These are phyloP conservation scores for Rhinoptilus africanus DNA, from an alignment of 2,113 vertebrate genomes.

Conservation along the genomic window DNA sequence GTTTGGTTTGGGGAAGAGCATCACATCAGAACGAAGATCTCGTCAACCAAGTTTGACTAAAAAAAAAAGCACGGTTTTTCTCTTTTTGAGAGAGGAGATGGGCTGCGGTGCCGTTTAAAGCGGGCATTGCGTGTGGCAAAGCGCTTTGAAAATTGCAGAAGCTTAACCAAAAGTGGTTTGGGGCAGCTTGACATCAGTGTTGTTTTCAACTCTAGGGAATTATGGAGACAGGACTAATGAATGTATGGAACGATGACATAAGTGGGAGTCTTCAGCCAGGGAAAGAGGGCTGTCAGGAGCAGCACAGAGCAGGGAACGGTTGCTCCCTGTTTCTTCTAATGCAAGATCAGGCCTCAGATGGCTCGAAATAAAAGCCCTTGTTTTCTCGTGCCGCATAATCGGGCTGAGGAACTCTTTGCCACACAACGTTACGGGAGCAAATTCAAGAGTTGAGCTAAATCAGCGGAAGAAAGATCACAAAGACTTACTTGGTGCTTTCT, in stretches of 20 bases:
- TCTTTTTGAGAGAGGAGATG: background rate
- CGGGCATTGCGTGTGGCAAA: fast-evolving
- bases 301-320: background rate
- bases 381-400: fast-evolving
- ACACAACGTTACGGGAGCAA: background rate
- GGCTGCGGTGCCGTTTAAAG: background rate
- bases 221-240: background rate
- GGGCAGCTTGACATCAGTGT: background rate
- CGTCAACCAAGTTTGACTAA: background rate
- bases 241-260: background rate
- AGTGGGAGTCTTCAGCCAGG: background rate
- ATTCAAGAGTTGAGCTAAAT: background rate
- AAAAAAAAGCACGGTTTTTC: background rate
- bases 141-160: background rate
- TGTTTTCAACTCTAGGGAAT: background rate
- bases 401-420: background rate
- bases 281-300: background rate
- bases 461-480: background rate
- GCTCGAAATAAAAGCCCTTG: background rate
- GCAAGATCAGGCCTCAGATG: background rate
- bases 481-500: background rate
- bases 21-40: background rate
- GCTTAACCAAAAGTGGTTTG: background rate
- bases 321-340: background rate
- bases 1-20: fast-evolving